phyloP scores from a whole-genome alignment of 92 coral and sea anemone genomes.

The Isaurus tuberculatus region DNA sequence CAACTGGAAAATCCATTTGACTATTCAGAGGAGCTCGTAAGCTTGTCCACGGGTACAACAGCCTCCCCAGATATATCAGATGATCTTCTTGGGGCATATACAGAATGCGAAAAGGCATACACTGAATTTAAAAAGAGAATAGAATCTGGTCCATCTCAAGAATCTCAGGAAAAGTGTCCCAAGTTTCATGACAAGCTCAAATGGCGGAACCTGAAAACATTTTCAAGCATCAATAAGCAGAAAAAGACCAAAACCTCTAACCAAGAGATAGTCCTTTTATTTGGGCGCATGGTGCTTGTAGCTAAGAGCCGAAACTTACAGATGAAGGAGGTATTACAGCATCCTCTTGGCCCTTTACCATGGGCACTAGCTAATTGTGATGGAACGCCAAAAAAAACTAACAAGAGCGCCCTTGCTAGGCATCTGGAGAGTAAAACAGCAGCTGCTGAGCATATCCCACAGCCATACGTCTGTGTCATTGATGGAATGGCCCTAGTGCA shows the following conservation, averaged over 20 bases:
- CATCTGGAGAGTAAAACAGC: conserved; percentile 49
- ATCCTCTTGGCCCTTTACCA: conserved; percentile 58
- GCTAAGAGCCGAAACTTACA: conserved; percentile 55
- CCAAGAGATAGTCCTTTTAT: not conserved
- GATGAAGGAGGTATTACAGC: conserved; percentile 49
- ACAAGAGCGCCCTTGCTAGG: conserved; percentile 54
- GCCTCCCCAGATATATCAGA: conserved; percentile 49
- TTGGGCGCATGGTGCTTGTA: conserved; percentile 41
- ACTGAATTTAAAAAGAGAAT: not conserved
- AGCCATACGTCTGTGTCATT: conserved; percentile 54
- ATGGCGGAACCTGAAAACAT: conserved; percentile 39
- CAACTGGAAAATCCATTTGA: conserved; percentile 56
- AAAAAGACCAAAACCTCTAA: conserved; percentile 4
- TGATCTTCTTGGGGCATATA: conserved; percentile 32
- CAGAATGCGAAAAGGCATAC: conserved; percentile 10
- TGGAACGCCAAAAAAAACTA: conserved; percentile 39
- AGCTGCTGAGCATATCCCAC: conserved; percentile 49
- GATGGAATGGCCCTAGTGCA: conserved; percentile 65
- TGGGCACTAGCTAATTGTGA: conserved; percentile 52
- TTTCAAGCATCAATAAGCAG: conserved; percentile 23
- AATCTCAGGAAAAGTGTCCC: no score
- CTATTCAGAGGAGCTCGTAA: conserved; percentile 47
- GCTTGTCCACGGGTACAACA: conserved; percentile 63
- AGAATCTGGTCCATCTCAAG: conserved; percentile 15
- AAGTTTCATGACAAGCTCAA: conserved; percentile 9